Conservation (phyloP, 2,113 vertebrate species). For the Oenanthe melanoleuca region DNA sequence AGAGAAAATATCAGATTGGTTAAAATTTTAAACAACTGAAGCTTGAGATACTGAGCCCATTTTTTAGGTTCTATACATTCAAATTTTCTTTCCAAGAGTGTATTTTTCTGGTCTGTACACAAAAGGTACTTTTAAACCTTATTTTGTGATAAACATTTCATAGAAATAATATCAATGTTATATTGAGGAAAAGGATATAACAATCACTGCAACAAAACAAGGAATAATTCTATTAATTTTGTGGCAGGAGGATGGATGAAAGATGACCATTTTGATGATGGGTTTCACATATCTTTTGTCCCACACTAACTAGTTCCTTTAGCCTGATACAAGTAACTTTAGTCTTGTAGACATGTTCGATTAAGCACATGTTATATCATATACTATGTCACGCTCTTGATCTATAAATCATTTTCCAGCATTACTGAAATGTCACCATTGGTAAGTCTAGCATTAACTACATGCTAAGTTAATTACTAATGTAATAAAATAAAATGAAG, state of each 20-base stretch:
- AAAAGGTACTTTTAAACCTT: neutral
- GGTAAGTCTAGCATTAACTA: neutral
- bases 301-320: neutral
- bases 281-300: neutral
- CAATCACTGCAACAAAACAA: neutral
- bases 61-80: neutral
- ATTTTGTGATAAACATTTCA: neutral
- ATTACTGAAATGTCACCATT: neutral
- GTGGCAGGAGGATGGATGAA: neutral
- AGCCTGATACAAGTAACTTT: neutral
- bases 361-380: neutral
- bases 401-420: neutral
- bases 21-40: neutral
- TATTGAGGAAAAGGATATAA: neutral
- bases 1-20: neutral
- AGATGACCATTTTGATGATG: neutral
- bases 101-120: neutral
- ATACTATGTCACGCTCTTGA: neutral
- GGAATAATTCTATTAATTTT: neutral
- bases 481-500: neutral
- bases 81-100: neutral
- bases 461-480: neutral
- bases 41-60: neutral
- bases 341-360: rapidly evolving
- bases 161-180: neutral